These are phyloP conservation scores for Bombus confusus DNA, from an alignment of 1,140 invertebrate species.

Conservation along the genomic window DNA sequence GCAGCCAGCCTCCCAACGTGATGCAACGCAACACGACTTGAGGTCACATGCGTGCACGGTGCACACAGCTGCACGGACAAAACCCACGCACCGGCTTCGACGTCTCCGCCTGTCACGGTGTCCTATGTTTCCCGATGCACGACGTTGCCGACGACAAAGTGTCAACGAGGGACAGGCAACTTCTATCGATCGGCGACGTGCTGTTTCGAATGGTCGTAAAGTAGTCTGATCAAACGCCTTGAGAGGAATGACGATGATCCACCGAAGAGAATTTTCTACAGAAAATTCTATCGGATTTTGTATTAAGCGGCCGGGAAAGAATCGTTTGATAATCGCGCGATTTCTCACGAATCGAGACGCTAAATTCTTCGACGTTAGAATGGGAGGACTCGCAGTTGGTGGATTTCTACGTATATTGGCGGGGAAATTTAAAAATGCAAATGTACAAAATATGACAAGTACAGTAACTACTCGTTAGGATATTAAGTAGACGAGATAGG, in stretches of 20 bases:
- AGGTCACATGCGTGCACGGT: constrained; percentile 28
- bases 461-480: too few species aligned
- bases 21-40: constrained; percentile 18
- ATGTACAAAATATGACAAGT: too few species aligned
- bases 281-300: too few species aligned
- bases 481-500: too few species aligned
- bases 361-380: too few species aligned
- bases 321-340: too few species aligned
- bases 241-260: not conserved
- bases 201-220: not conserved
- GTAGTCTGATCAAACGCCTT: not conserved
- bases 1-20: constrained; percentile 77
- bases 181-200: not conserved
- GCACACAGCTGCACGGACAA: constrained; percentile 9
- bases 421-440: too few species aligned
- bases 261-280: not conserved
- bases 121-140: not conserved
- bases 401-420: too few species aligned
- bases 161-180: not conserved
- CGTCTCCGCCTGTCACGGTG: not conserved
- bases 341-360: too few species aligned
- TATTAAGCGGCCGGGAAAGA: too few species aligned
- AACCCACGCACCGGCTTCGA: not conserved
- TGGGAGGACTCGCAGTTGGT: too few species aligned
- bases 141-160: not conserved